A percentile compares a stretch with the other conserved stretches of the same genome.
phyloP scores from a whole-genome alignment of 2,888 invertebrate genomes.

The Polylopha cassiicola region DNA sequence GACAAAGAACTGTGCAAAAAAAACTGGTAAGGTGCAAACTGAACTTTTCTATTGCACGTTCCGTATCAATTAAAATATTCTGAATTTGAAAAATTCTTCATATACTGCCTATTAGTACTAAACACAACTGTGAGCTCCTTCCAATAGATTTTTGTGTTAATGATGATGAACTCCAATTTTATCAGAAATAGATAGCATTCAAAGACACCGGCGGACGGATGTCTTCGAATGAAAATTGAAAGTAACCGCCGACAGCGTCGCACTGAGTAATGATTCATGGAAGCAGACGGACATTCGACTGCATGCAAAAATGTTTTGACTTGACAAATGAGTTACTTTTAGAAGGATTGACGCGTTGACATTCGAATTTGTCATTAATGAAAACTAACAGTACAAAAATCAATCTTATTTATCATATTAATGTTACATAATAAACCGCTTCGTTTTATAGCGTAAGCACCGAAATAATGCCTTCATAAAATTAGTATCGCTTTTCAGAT shows the following conservation, averaged over 20 bases:
- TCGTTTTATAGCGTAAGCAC: too few relatives aligned
- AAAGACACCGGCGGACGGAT: conserved; percentile 6
- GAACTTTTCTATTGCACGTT: conserved; percentile 2
- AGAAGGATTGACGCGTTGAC: conserved; percentile 20
- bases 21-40: conserved; percentile 25
- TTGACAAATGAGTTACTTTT: conserved; percentile 17
- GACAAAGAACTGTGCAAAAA: conserved; percentile 38
- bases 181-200: conserved; percentile 1
- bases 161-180: too few relatives aligned
- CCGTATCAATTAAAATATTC: too few relatives aligned
- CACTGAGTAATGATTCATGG: conserved; percentile 16
- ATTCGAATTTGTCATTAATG: conserved; percentile 20
- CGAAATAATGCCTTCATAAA: conserved; percentile 4
- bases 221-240: conserved; percentile 20
- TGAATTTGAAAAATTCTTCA: too few relatives aligned
- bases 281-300: conserved; percentile 10
- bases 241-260: conserved; percentile 18
- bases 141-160: too few relatives aligned
- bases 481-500: conserved; percentile 11
- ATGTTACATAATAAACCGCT: too few relatives aligned
- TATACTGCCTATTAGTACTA: too few relatives aligned
- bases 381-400: too few relatives aligned
- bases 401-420: too few relatives aligned
- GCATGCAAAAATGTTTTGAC: conserved; percentile 16
- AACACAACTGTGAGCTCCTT: too few relatives aligned